These are phyloP conservation scores for Ailurus styani DNA, from an alignment of 2,113 vertebrate species.

Conservation along the genomic window DNA sequence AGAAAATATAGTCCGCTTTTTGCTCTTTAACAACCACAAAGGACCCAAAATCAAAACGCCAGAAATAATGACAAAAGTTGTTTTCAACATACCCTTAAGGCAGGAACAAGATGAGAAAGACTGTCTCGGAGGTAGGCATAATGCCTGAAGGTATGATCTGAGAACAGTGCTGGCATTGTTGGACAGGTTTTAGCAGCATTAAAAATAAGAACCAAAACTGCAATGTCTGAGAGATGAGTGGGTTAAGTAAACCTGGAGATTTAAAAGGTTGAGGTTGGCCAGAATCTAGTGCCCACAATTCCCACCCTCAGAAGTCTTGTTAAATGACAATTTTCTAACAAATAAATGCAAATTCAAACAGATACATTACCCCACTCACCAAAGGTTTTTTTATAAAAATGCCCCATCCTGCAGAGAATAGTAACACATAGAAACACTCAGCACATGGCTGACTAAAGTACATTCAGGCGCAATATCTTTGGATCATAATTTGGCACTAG, in stretches of 20 bases:
- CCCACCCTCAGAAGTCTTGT: not conserved
- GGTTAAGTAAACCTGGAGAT: slow-evolving; percentile 66
- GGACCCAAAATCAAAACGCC: not conserved
- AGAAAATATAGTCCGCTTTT: not conserved
- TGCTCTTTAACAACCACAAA: slow-evolving; percentile 12
- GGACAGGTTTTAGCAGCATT: slow-evolving; percentile 95
- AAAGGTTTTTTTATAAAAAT: slow-evolving; percentile 33
- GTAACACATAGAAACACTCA: not conserved
- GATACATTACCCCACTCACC: not conserved
- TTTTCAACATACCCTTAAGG: slow-evolving; percentile 86
- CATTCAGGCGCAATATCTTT: not conserved
- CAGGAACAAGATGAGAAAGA: slow-evolving; percentile 95
- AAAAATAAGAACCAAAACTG: slow-evolving; percentile 96
- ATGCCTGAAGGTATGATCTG: slow-evolving; percentile 96
- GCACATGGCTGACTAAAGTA: not conserved
- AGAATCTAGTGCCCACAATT: not conserved
- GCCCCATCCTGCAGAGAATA: not conserved
- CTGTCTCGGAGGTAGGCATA: slow-evolving; percentile 97
- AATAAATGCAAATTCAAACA: slow-evolving; percentile 5
- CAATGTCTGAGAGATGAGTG: slow-evolving; percentile 86
- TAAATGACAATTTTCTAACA: not conserved
- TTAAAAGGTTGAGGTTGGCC: not conserved
- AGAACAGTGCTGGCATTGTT: slow-evolving; percentile 96
- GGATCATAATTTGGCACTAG: not conserved
- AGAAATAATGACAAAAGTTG: not conserved